Evolutionary conservation across 2,888 invertebrate genomes (phyloP), one percentile per base, ranked within the genome.

Genomic region (Phania funesta): DNA sequence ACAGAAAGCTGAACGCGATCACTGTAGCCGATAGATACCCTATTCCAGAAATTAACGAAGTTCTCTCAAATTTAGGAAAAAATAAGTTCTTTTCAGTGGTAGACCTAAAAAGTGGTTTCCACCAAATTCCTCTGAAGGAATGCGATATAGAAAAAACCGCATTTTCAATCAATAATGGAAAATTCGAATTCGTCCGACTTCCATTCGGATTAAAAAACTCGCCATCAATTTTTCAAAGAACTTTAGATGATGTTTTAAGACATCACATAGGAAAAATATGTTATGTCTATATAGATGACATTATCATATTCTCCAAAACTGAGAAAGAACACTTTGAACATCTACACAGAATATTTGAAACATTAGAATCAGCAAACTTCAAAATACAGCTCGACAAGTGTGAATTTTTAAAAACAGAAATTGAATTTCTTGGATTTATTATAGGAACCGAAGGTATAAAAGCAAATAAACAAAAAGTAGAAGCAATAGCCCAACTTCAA

Each of bases 141-240:
- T n/a, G n/a, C n/a, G n/a, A n/a, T n/a, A n/a, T n/a, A n/a, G n/a
- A n/a, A n/a, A 68, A 78, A 62, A 70, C 70, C 18, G 77, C 77
- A n/a, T 78, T 77, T 26, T 77, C 77, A 11, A 20, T 78, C 24
- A 62, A 62, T 26, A 62, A 56, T 13, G 70, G 70, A 13, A 78
- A 71, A 26, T 64, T 62, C 16, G 64, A 78, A 32, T 71, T 78
- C 24, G 18, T 41, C 9, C 32, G 64, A 32, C 56, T 77, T 7
- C n/a, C n/a, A n/a, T n/a, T n/a, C n/a, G n/a, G n/a, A n/a, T n/a
- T n/a, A n/a, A n/a, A n/a, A n/a, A n/a, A 67, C 29, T 60, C 60
- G 2, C 67, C 76, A 18, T 38, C 52, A 41, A 46, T 67, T 8
- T 76, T 76, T n/a, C 76, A 76, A 60, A 35, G 75, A 1, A 56